A percentile compares a stretch with the other conserved stretches of the same genome.
Evolutionary conservation across 1,140 invertebrate species (phyloP).

Genomic region (Pogonomyrmex californicus): DNA sequence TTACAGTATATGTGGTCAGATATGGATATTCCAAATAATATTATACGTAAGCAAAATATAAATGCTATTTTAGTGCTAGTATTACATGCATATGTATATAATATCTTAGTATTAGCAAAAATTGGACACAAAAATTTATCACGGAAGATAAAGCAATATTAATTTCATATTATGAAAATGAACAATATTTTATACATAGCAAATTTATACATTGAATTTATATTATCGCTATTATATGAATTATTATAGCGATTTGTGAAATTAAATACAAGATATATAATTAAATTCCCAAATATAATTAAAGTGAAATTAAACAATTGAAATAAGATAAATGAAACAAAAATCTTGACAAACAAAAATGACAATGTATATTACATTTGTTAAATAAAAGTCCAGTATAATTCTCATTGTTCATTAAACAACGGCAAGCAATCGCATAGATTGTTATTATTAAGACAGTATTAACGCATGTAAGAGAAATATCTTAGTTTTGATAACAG

Average conservation of each 20-base stretch:
- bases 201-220: not conserved
- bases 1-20: not conserved
- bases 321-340: not conserved
- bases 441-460: slow-evolving; percentile 2
- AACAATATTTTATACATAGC: not conserved
- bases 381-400: slow-evolving; percentile 7
- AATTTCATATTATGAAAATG: not conserved
- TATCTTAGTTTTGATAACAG: not conserved
- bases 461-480: not conserved
- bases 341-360: not conserved
- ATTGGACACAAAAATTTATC: not conserved
- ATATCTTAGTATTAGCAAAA: too few species aligned
- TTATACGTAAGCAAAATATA: not conserved
- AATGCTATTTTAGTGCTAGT: too few species aligned
- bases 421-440: not conserved
- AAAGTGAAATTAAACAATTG: slow-evolving; percentile 8
- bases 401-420: slow-evolving; percentile 33
- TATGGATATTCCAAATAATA: not conserved
- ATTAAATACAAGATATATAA: not conserved
- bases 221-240: not conserved
- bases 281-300: slow-evolving; percentile 1
- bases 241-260: not conserved
- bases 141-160: not conserved
- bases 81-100: too few species aligned
- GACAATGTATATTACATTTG: not conserved